phyloP scores from a whole-genome alignment of 2,797 vertebrate species.

The Diceros bicornis region DNA sequence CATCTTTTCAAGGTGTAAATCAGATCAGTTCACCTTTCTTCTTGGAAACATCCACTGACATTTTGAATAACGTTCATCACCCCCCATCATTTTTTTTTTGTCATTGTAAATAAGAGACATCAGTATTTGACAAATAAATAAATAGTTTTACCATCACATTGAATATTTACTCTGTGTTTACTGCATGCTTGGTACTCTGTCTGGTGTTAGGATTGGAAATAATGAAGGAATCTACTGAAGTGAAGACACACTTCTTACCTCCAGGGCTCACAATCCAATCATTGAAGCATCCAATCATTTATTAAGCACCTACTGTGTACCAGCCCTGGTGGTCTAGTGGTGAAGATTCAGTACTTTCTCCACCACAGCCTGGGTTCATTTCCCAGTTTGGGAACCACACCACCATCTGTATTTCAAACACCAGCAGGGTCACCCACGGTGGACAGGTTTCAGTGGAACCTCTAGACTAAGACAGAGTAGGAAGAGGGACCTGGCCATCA shows the following conservation, averaged over 20 bases:
- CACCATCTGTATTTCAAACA: no score
- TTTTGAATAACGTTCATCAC: not conserved
- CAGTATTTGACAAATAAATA: not conserved
- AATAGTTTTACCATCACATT: not conserved
- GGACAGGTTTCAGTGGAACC: no score
- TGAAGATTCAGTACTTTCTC: no score
- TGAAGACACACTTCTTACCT: not conserved
- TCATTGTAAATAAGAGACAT: not conserved
- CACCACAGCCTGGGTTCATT: no score
- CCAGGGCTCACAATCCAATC: not conserved
- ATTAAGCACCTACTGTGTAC: not conserved
- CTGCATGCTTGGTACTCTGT: not conserved
- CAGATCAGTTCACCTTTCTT: not conserved
- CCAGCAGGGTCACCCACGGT: no score
- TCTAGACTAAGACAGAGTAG: no score
- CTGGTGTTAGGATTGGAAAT: not conserved
- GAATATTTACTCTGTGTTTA: not conserved
- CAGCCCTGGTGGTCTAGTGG: not conserved
- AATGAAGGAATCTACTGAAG: not conserved
- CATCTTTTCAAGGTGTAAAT: not conserved
- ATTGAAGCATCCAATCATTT: not conserved
- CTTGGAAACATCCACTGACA: not conserved
- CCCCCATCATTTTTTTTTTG: not conserved
- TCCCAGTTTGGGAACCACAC: no score
- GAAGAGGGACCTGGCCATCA: no score